Evolutionary conservation across 2,888 invertebrate genomes (phyloP).

Genomic region (Macrosiphum euphorbiae): DNA sequence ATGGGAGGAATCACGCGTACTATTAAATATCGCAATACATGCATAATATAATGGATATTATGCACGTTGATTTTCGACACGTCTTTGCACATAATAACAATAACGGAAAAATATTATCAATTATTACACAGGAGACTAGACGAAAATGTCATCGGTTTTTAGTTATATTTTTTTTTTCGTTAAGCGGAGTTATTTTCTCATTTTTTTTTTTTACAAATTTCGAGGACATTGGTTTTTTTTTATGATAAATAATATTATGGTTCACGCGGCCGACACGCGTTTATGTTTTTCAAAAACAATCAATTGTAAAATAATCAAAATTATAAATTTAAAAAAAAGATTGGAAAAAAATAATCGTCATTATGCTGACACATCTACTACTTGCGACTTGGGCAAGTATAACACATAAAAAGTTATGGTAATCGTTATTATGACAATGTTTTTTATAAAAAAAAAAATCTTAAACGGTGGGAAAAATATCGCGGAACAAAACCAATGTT

Average conservation of each 20-base stretch:
- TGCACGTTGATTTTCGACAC: neutral
- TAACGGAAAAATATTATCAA: neutral
- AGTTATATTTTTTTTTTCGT: neutral
- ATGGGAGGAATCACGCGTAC: neutral
- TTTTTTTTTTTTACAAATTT: neutral
- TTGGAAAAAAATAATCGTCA: neutral
- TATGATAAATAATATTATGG: neutral
- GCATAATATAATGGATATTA: neutral
- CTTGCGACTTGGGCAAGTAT: neutral
- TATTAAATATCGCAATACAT: constrained; percentile 9
- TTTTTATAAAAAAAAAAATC: neutral
- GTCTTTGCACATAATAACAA: neutral
- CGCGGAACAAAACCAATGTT: neutral
- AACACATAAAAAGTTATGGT: neutral
- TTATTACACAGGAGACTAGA: neutral
- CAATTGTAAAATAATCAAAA: neutral
- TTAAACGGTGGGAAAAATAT: neutral
- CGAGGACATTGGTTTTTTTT: neutral
- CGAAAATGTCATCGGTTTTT: neutral
- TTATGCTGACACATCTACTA: neutral
- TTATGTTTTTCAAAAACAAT: neutral
- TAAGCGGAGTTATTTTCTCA: neutral
- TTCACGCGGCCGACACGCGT: neutral
- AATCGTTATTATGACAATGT: neutral
- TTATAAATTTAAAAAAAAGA: neutral